A percentile compares a stretch with the other conserved stretches of the same genome.
Conservation (phyloP, 1,140 invertebrate species). For the Homalodisca vitripennis region DNA sequence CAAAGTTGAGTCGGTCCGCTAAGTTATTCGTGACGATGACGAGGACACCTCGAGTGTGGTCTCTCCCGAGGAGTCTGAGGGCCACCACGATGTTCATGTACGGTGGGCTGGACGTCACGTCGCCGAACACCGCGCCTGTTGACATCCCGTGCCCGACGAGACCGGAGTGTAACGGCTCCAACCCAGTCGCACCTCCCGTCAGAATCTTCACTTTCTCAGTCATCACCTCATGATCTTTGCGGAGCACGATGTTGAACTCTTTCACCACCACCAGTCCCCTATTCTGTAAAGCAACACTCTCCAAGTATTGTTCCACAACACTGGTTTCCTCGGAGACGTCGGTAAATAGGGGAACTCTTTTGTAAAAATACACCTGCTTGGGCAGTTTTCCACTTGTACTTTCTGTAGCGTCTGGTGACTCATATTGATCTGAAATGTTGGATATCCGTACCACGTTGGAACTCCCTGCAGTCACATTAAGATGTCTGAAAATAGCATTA, state of each 20-base stretch:
- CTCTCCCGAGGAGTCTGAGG: neutral
- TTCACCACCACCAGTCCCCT: neutral
- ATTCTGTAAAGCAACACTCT: neutral
- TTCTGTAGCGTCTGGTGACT: no score
- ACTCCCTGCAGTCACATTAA: no score
- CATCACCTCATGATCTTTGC: neutral
- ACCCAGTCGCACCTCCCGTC: neutral
- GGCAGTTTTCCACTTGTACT: no score
- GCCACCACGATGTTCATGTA: neutral
- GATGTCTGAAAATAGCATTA: no score
- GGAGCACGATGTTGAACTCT: neutral
- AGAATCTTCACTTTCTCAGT: conserved; percentile 1
- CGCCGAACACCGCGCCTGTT: conserved; percentile 7
- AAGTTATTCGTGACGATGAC: conserved; percentile 63
- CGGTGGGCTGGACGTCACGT: neutral
- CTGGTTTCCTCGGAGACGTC: no score
- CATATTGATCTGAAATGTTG: no score
- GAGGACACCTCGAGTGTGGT: conserved; percentile 50
- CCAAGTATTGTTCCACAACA: conserved; percentile 3
- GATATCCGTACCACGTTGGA: no score
- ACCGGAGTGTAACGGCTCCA: conserved; percentile 10
- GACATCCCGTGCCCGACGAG: neutral
- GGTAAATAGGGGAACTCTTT: no score
- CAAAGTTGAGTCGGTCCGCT: conserved; percentile 65
- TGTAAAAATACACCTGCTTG: no score